A percentile compares a stretch with the other conserved stretches of the same genome.
Evolutionary conservation across 92 coral and sea anemone genomes (phyloP).

Genomic region (Parazoanthus swiftii): DNA sequence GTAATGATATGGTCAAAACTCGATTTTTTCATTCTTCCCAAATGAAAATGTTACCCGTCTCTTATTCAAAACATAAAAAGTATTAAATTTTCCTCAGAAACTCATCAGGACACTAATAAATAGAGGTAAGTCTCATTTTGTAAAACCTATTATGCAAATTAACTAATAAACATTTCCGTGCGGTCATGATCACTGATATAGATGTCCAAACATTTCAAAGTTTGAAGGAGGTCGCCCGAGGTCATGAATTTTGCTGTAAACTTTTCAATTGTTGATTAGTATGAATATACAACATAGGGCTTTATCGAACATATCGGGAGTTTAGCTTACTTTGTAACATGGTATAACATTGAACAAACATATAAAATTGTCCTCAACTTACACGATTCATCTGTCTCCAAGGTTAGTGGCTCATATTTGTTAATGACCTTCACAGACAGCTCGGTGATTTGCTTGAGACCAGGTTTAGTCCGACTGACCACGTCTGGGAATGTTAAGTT

Average conservation of each 20-base stretch:
- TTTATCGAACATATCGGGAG: neutral
- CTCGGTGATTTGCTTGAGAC: slow-evolving; percentile 51
- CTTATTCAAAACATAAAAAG: neutral
- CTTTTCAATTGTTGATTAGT: neutral
- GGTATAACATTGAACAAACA: neutral
- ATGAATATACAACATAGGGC: neutral
- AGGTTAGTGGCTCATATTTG: slow-evolving; percentile 65
- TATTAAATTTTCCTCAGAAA: neutral
- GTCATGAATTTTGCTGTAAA: neutral
- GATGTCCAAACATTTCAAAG: neutral
- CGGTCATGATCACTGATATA: neutral
- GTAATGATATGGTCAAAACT: neutral
- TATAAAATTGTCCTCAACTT: slow-evolving; percentile 33
- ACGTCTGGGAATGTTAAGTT: slow-evolving; percentile 79
- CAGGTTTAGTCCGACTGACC: slow-evolving; percentile 23
- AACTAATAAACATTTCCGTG: neutral
- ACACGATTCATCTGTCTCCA: slow-evolving; percentile 92
- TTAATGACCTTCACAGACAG: slow-evolving; percentile 60
- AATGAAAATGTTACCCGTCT: neutral
- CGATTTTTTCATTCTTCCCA: neutral
- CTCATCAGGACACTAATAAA: neutral
- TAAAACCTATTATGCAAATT: no score
- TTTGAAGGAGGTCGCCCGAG: no score
- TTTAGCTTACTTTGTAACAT: neutral
- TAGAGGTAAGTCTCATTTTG: neutral